Conservation (phyloP, 2,797 vertebrate genomes). For the Molossus molossus region DNA sequence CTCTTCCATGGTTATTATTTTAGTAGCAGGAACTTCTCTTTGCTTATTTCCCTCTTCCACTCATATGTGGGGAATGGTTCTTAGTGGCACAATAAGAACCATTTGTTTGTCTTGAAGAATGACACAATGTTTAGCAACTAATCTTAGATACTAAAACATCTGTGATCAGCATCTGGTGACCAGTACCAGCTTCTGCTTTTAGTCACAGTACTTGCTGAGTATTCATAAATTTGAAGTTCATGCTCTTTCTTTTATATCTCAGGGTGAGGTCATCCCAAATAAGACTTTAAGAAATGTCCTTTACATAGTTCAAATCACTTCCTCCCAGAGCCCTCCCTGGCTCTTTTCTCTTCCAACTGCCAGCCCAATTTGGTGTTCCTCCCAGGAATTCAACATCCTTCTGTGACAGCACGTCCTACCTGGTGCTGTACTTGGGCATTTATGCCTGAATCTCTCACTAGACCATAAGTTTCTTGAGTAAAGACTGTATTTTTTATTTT, state of each 20-base stretch:
- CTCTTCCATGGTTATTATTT: neutral
- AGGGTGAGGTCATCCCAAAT: neutral
- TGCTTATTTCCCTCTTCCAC: neutral
- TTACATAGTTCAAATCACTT: neutral
- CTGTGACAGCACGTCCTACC: neutral
- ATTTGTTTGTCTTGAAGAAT: neutral
- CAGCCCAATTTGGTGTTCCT: neutral
- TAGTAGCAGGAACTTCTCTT: neutral
- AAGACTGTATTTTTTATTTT: neutral
- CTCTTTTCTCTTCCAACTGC: neutral
- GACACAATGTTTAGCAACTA: neutral
- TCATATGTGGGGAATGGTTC: neutral
- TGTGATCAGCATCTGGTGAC: neutral
- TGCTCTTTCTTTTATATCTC: constrained; percentile 22
- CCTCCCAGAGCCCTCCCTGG: neutral
- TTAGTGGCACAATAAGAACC: neutral
- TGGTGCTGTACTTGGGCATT: neutral
- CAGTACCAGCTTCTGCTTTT: neutral
- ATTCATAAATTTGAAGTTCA: neutral
- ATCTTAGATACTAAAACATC: neutral
- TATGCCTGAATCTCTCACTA: neutral
- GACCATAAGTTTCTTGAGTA: neutral
- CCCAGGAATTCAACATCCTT: neutral
- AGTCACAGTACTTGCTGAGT: neutral
- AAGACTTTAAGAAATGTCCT: neutral